A percentile compares a stretch with the other conserved stretches of the same genome.
Evolutionary conservation across 2,113 vertebrate species (phyloP).

Genomic region (Smithornis capensis): DNA sequence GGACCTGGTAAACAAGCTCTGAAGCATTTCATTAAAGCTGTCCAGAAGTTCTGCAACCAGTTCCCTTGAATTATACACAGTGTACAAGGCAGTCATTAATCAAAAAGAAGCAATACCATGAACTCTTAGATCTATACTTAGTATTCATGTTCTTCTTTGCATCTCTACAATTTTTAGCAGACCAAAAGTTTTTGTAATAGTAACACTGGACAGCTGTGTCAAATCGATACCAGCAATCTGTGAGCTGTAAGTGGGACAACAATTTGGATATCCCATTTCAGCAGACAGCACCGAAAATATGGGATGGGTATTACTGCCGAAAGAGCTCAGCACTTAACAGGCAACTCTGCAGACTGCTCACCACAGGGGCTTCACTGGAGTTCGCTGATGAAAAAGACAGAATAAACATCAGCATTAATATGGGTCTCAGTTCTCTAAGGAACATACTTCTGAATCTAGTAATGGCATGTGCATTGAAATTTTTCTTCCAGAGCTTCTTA

Average conservation of each 20-base stretch:
- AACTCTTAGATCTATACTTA: not conserved
- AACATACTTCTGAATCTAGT: not conserved
- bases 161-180: not conserved
- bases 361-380: not conserved
- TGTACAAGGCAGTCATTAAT: not conserved
- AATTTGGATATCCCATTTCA: not conserved
- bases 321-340: not conserved
- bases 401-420: not conserved
- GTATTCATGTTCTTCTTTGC: not conserved
- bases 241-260: not conserved
- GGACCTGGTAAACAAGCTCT: constrained; percentile 16
- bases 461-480: not conserved
- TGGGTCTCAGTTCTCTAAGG: not conserved
- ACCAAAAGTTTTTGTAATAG: not conserved
- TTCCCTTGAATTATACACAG: not conserved
- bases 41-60: not conserved
- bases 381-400: not conserved
- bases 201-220: not conserved
- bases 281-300: not conserved
- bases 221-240: not conserved
- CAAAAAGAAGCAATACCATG: not conserved
- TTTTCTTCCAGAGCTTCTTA: not conserved
- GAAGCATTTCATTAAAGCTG: constrained; percentile 5
- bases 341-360: not conserved
- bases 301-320: not conserved